Conservation (phyloP, 2,797 vertebrate species). For the Galago senegalensis region DNA sequence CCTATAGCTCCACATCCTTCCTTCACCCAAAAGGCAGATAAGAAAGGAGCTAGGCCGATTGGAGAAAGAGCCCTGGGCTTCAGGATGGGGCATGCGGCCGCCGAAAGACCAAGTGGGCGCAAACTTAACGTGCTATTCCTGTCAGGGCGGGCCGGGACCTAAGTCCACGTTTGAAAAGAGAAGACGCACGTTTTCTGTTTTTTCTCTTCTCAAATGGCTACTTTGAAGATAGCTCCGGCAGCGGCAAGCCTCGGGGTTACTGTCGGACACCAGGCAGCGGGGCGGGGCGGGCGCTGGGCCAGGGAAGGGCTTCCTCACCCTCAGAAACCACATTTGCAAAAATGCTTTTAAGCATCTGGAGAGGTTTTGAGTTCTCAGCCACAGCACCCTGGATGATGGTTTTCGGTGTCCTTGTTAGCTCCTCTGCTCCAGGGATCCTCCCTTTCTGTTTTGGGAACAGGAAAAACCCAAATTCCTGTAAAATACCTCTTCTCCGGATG, state of each 20-base stretch:
- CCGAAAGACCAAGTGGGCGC: not conserved
- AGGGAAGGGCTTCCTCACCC: not conserved
- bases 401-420: not conserved
- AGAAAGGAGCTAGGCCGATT: not conserved
- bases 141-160: not conserved
- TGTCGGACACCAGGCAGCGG: slow-evolving; percentile 82
- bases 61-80: not conserved
- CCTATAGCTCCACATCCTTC: not conserved
- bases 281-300: not conserved
- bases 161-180: not conserved
- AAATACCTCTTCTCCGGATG: not conserved
- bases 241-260: slow-evolving; percentile 85
- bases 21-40: not conserved
- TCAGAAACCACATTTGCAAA: slow-evolving; percentile 16
- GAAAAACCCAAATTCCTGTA: slow-evolving; percentile 59
- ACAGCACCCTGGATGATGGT: not conserved
- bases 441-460: not conserved
- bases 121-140: not conserved
- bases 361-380: not conserved
- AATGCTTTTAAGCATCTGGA: not conserved
- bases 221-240: not conserved
- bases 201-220: not conserved
- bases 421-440: not conserved
- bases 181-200: not conserved
- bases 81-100: fast-evolving